Evolutionary conservation across 2,888 invertebrate genomes (phyloP).

Genomic region (Monoplex corrugatus): DNA sequence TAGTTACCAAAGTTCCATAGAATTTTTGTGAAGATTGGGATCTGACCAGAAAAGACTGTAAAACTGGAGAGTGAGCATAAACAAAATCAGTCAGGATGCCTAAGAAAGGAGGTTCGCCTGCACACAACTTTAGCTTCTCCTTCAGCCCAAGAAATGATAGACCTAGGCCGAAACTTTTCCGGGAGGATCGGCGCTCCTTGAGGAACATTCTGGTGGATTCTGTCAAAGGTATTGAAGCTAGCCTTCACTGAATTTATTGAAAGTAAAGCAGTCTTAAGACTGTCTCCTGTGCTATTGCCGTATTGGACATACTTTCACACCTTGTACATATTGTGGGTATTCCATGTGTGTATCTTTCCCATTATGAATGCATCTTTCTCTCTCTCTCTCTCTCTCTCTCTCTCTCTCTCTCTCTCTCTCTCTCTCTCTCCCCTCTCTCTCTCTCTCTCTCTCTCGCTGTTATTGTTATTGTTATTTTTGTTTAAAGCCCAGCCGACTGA

Average conservation of each 20-base stretch:
- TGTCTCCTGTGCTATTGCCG: too few species aligned
- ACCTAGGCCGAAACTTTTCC: slow-evolving; percentile 65
- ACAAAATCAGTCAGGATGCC: slow-evolving; percentile 37
- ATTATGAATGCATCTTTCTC: neutral
- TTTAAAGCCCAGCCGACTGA: too few species aligned
- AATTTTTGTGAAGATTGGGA: neutral
- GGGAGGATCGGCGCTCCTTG: slow-evolving; percentile 63
- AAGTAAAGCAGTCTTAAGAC: too few species aligned
- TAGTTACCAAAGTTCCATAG: too few species aligned
- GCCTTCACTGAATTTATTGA: too few species aligned
- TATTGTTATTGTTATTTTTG: too few species aligned
- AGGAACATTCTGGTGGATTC: slow-evolving; percentile 61
- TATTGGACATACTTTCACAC: neutral
- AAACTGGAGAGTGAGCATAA: neutral
- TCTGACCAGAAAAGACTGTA: neutral
- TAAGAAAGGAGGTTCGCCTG: slow-evolving; percentile 38
- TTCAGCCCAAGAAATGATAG: slow-evolving; percentile 57
- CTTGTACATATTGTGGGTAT: neutral
- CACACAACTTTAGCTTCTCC: slow-evolving; percentile 45
- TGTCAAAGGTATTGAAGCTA: slow-evolving; percentile 51
- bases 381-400: neutral
- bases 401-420: neutral
- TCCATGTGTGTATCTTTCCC: neutral
- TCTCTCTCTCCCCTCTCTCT: too few species aligned
- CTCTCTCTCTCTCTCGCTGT: too few species aligned